Evolutionary conservation across 35 echinoderm and acorn worm genomes (phyloP).

Genomic region (Ptychodera flava): DNA sequence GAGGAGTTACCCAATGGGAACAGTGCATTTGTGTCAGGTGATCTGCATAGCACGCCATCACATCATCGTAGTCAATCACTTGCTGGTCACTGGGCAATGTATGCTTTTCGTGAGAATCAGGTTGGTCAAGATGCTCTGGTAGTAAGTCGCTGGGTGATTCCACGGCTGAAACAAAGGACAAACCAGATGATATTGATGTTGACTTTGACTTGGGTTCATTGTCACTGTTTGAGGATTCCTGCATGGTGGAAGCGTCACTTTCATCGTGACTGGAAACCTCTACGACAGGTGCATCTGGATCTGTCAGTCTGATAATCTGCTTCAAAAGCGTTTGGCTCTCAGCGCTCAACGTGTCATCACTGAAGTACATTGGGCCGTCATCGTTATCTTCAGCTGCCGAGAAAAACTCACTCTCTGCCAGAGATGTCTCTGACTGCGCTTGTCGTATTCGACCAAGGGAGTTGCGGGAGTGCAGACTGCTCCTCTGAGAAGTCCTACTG

Average conservation of each 20-base stretch:
- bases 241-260: background rate
- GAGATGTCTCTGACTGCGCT: background rate
- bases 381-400: slow-evolving; percentile 69
- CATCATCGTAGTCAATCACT: background rate
- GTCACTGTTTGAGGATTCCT: background rate
- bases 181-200: background rate
- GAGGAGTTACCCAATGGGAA: background rate
- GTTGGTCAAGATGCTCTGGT: background rate
- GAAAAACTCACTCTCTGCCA: slow-evolving; percentile 57
- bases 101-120: background rate
- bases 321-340: background rate
- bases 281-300: background rate
- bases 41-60: background rate
- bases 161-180: background rate
- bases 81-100: background rate
- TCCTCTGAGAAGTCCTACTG: background rate
- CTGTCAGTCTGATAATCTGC: background rate
- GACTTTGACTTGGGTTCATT: background rate
- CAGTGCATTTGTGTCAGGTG: background rate
- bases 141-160: background rate
- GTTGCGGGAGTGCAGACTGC: background rate
- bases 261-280: background rate
- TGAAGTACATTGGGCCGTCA: background rate
- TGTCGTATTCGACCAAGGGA: background rate
- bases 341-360: background rate